Conservation (phyloP, 2,113 vertebrate species). For the Lepus europaeus region DNA sequence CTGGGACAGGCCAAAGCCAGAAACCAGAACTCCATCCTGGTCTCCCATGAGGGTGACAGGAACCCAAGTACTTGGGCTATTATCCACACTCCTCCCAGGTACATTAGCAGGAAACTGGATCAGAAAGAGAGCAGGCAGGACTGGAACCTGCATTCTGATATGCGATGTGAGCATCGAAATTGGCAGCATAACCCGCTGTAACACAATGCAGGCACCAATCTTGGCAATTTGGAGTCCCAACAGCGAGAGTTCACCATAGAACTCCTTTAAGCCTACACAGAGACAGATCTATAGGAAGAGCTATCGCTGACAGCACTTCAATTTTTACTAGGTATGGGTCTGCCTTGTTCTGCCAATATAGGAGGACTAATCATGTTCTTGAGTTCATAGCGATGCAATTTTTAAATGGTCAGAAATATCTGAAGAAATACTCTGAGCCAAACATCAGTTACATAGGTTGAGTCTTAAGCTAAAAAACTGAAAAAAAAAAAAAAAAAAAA, state of each 20-base stretch:
- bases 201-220: too few species aligned
- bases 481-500: background rate
- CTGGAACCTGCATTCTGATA: too few species aligned
- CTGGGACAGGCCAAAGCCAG: too few species aligned
- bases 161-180: too few species aligned
- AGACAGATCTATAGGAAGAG: background rate
- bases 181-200: too few species aligned
- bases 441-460: background rate
- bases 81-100: too few species aligned
- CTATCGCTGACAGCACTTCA: background rate
- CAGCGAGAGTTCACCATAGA: background rate
- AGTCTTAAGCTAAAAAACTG: background rate
- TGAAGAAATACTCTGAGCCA: constrained; percentile 11
- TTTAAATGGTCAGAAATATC: background rate
- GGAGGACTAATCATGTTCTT: background rate
- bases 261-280: background rate
- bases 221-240: background rate
- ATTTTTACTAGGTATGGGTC: background rate
- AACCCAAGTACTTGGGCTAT: too few species aligned
- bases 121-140: too few species aligned
- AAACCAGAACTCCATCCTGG: too few species aligned
- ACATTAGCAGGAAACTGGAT: too few species aligned
- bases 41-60: too few species aligned
- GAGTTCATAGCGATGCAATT: background rate
- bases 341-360: background rate